Percentiles rank a stretch among this genome's conserved stretches.
phyloP scores from a whole-genome alignment of 2,888 invertebrate genomes.

The Metellina segmentata region DNA sequence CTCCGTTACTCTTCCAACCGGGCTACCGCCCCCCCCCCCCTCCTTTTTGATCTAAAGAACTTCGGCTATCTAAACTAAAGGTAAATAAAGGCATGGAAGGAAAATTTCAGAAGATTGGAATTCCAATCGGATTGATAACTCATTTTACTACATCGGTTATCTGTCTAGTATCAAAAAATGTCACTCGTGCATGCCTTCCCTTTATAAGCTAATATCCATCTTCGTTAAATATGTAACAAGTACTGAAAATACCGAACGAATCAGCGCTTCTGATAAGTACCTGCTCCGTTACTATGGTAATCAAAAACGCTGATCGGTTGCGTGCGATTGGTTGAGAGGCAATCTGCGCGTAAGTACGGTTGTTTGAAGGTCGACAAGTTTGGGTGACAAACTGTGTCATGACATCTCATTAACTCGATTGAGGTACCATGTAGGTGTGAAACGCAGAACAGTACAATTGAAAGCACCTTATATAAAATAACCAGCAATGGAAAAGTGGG shows the following conservation, averaged over 20 bases:
- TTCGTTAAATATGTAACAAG: conserved; percentile 20
- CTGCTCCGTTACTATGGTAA: conserved; percentile 21
- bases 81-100: no score
- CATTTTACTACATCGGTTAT: no score
- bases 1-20: no score
- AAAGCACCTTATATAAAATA: neutral
- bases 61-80: no score
- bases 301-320: neutral
- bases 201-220: neutral
- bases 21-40: no score
- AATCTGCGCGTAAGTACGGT: neutral
- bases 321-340: neutral
- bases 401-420: neutral
- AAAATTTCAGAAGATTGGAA: no score
- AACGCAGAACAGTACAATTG: neutral
- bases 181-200: no score
- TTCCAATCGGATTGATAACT: no score
- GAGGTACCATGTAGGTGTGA: neutral
- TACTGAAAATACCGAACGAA: neutral
- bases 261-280: neutral
- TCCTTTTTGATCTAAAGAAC: no score
- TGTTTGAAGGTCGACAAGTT: neutral
- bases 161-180: no score
- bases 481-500: neutral
- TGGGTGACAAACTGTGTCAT: conserved; percentile 1